These are phyloP conservation scores for Eurypyga helias DNA, from an alignment of 2,113 vertebrate species.

Conservation along the genomic window DNA sequence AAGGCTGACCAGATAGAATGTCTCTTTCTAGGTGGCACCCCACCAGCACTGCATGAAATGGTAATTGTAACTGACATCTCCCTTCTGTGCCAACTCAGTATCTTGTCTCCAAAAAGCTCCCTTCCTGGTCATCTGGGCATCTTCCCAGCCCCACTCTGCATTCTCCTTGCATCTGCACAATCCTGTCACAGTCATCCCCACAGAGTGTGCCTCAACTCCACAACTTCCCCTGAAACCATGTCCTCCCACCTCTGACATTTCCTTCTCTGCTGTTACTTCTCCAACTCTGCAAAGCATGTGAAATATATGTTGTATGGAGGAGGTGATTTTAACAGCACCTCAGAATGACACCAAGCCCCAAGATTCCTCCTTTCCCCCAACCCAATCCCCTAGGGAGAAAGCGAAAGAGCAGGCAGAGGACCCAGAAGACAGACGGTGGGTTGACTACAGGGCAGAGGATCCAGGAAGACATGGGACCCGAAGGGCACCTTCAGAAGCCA, in stretches of 20 bases:
- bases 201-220: not conserved
- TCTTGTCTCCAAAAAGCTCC: not conserved
- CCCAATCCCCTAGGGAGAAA: not conserved
- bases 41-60: not conserved
- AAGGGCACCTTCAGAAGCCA: not conserved
- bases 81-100: not conserved
- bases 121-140: not conserved
- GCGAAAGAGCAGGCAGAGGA: not conserved
- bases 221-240: not conserved
- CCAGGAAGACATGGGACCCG: not conserved
- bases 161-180: not conserved
- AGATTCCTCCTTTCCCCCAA: not conserved
- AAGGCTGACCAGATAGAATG: not conserved
- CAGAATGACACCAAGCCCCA: not conserved
- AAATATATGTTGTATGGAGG: rapidly evolving
- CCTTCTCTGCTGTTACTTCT: not conserved
- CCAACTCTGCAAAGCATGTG: not conserved
- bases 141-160: not conserved
- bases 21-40: not conserved
- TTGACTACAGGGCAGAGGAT: not conserved
- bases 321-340: not conserved
- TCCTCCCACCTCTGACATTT: not conserved
- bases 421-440: not conserved
- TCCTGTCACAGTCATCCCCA: not conserved
- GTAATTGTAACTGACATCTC: not conserved